Base-by-base conservation (phyloP, 2,888 invertebrate species). In the Synergus gifuensis region DNA sequence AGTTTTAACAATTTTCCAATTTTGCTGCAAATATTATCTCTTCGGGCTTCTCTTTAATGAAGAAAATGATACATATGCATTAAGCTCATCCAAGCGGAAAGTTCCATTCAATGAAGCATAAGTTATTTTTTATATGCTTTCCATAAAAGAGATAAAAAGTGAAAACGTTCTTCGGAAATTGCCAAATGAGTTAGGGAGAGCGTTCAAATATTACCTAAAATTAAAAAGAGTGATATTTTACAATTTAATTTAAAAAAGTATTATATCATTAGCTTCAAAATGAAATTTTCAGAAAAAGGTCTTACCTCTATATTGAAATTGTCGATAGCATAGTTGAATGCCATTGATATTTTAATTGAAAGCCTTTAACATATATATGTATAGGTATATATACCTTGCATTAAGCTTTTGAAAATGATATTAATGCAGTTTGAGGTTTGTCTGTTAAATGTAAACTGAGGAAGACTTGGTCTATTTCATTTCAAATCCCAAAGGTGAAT, bases 341-440 rank as follows among this genome's bases (percentile, higher is more conserved):
- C 22, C 18, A 44, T 14, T 46, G 67, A 44, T 46, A 69, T 69
- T 69, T 69, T 46, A 69, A 46, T 69, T 69, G 67, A 69, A 69
- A 69, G 46, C 67, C 28, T 44, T 69, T 46, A 46, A 69, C 22
- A 69, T 46, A 44, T 69, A 46, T 28, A 28, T 28, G 2, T 28
- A 28, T 28, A 28, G 3, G 3, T 28, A 28, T 28, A 28, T 28
- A 28, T 28, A 28, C n/a, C n/a, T n/a, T n/a, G 28, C 28, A 3
- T 28, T 28, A 28, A 28, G 28, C 28, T 28, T 28, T 28, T 28
- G 28, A 28, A 28, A 28, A 28, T 28, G 28, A 28, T 28, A 3
- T 28, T 28, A 28, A 28, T 67, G 46, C 46, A 67, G 67, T 67
- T 67, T 67, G 44, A 42, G 22, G 64, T 64, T 64, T 67, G 44